Conservation (phyloP, 2,888 invertebrate species). For the Macrophya annulata region DNA sequence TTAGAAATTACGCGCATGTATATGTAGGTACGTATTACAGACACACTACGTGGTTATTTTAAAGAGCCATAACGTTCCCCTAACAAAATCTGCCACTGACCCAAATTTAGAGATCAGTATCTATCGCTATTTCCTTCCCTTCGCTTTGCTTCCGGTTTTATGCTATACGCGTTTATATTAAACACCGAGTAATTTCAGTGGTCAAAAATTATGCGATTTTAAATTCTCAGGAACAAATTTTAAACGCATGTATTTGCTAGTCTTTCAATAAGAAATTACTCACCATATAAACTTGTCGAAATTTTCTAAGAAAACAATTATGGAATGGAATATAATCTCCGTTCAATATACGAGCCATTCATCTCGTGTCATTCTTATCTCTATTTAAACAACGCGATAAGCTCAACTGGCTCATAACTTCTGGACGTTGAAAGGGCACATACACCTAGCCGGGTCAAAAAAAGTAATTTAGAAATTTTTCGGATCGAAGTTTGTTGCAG, state of each 20-base stretch:
- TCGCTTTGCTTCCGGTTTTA: conserved; percentile 29
- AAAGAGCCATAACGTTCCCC: not conserved
- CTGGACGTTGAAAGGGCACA: not conserved
- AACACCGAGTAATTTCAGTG: not conserved
- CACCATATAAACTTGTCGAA: not conserved
- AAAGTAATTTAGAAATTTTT: too few species aligned
- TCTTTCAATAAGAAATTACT: not conserved
- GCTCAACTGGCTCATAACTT: not conserved
- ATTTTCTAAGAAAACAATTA: not conserved
- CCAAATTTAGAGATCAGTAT: conserved; percentile 52
- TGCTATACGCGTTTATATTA: not conserved
- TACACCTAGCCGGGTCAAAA: too few species aligned
- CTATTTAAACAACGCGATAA: not conserved
- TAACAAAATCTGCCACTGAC: conserved; percentile 47
- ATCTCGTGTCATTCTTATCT: not conserved
- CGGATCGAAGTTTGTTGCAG: too few species aligned
- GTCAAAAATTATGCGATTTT: not conserved
- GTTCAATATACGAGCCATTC: too few species aligned
- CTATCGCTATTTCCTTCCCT: conserved; percentile 8
- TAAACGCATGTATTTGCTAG: not conserved
- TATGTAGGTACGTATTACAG: too few species aligned
- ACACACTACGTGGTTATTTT: not conserved
- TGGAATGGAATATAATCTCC: too few species aligned
- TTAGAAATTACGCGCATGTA: not conserved
- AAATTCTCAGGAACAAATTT: not conserved